A percentile compares a stretch with the other conserved stretches of the same genome.
Conservation (phyloP, 2,888 invertebrate genomes). For the Euplagia quadripunctaria region DNA sequence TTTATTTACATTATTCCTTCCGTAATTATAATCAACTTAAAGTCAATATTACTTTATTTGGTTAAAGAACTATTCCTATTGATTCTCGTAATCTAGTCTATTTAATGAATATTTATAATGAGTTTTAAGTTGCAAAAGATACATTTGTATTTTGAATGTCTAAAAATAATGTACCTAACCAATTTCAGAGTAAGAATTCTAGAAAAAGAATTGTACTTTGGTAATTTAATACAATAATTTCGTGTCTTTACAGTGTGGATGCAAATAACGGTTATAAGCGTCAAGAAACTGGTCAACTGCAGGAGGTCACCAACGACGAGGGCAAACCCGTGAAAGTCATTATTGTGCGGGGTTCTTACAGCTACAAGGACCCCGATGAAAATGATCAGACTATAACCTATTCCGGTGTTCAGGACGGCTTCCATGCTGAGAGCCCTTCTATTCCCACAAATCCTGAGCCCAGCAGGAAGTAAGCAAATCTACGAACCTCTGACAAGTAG, state of each 20-base stretch:
- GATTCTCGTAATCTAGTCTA: too few species aligned
- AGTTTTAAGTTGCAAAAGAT: too few species aligned
- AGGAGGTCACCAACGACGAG: constrained; percentile 83
- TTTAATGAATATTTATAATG: too few species aligned
- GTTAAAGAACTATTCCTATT: too few species aligned
- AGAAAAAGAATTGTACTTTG: too few species aligned
- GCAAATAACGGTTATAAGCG: constrained; percentile 75
- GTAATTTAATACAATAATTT: too few species aligned
- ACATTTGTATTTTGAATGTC: too few species aligned
- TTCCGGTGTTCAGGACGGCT: constrained; percentile 18
- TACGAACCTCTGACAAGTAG: too few species aligned
- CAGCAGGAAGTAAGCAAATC: neutral
- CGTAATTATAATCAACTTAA: too few species aligned
- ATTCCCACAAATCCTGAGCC: constrained; percentile 8
- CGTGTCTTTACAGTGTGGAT: constrained; percentile 33
- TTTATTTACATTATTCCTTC: too few species aligned
- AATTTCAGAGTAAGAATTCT: too few species aligned
- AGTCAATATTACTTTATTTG: neutral
- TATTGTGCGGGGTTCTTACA: constrained; percentile 87
- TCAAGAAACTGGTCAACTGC: constrained; percentile 82
- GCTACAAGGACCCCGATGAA: constrained; percentile 88
- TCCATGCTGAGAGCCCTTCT: neutral
- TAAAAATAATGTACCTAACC: too few species aligned
- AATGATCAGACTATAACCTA: neutral
- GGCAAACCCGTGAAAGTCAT: constrained; percentile 86